Evolutionary conservation across 1,140 invertebrate genomes (phyloP), one percentile per base, ranked within the genome.

Genomic region (Formica selysi): DNA sequence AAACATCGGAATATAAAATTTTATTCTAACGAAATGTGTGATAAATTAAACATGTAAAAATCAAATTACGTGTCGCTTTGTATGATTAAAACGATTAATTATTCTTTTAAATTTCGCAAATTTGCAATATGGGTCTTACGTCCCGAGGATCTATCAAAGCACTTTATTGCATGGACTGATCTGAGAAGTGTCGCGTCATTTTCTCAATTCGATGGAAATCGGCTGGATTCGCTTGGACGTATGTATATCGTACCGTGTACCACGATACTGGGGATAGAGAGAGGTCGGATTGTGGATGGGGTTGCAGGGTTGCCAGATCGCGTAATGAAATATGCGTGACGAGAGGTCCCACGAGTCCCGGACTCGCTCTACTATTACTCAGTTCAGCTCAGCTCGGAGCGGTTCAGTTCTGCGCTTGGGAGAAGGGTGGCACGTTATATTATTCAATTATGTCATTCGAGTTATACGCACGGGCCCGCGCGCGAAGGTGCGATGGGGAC

Each of bases 371-470:
- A 91, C 91, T 91, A 92, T 93, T 93, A 94, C 92, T 91, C 85
- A 90, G 92, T 93, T 94, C 90, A 90, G 91, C 91, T 93, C 87
- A 89, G 86, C 81, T 57, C 74, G 85, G 76, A 89, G 87, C 86
- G 91, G 85, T 90, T 89, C 89, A 76, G 91, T 89, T 67, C 91
- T 88, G 74, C 48, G 13, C 74, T 73, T 76, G 87, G 91, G 91
- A 93, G 91, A 93, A 93, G 92, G 92, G 91, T 93, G 87, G 89
- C 93, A 88, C 93, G 94, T 94, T 95, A 95, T 95, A 95, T 95
- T 95, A 95, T 95, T 95, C 94, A 95, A 95, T 95, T 94, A 95
- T 95, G 94, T 94, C 94, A 94, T 94, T 93, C 93, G 87, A 92
- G 93, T 95, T 94, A 93, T 93, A 94, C 93, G 94, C 92, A 92